Percentiles rank a stretch among this genome's conserved stretches.
Conservation (phyloP, 1,140 invertebrate species). For the Meloidogyne exigua region DNA sequence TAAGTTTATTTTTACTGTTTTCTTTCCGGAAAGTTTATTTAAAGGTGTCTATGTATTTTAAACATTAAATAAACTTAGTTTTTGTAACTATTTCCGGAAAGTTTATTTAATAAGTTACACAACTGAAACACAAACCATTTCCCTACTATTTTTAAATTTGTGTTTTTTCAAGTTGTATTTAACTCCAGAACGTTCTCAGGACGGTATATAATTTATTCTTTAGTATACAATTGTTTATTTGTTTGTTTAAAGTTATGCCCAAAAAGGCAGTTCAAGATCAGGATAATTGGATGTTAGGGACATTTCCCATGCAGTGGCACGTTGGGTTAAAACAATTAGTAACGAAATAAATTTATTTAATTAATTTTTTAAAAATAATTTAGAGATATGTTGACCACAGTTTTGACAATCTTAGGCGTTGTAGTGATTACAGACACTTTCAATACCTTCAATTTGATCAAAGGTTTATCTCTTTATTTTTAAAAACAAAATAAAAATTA, state of each 20-base stretch:
- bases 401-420: slow-evolving; percentile 56
- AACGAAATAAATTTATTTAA: too few species aligned
- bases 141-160: too few species aligned
- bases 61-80: too few species aligned
- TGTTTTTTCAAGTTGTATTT: slow-evolving; percentile 50
- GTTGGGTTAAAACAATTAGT: neutral
- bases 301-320: slow-evolving; percentile 38
- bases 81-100: too few species aligned
- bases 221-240: slow-evolving; percentile 7
- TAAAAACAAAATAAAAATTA: slow-evolving; percentile 42
- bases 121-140: too few species aligned
- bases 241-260: slow-evolving; percentile 16
- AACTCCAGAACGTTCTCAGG: slow-evolving; percentile 48
- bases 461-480: slow-evolving; percentile 40
- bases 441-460: slow-evolving; percentile 60
- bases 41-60: too few species aligned
- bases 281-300: slow-evolving; percentile 49
- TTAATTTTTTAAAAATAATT: neutral
- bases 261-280: slow-evolving; percentile 42
- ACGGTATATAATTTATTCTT: slow-evolving; percentile 38
- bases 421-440: slow-evolving; percentile 50
- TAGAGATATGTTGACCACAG: slow-evolving; percentile 59
- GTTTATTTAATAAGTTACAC: too few species aligned
- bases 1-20: too few species aligned
- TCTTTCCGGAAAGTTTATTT: too few species aligned